Percentiles rank a stretch among this genome's conserved stretches.
phyloP scores from a whole-genome alignment of 2,888 invertebrate genomes.

The Drosophila kuntzei region DNA sequence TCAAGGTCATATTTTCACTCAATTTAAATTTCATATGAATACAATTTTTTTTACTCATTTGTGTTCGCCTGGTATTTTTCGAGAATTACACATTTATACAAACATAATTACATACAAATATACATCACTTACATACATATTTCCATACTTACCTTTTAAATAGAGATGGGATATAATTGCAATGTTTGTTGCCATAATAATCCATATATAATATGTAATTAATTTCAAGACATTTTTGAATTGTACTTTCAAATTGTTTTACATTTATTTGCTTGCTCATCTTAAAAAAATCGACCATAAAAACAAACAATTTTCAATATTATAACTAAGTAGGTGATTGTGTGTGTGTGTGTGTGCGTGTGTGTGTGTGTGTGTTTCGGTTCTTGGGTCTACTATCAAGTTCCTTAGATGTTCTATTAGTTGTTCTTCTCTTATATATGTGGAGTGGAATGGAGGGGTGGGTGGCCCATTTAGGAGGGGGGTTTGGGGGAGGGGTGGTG shows the following conservation, averaged over 20 bases:
- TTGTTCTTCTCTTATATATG: conserved; percentile 9
- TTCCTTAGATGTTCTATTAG: background rate
- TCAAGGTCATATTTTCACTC: too few relatives aligned
- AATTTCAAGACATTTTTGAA: background rate
- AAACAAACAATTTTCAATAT: conserved; percentile 56
- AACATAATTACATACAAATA: too few relatives aligned
- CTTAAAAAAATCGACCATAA: conserved; percentile 50
- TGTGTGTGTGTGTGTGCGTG: conserved; percentile 23
- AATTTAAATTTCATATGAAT: too few relatives aligned
- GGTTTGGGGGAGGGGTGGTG: conserved; percentile 1
- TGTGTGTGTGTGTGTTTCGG: conserved; percentile 12
- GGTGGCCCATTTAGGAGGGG: background rate
- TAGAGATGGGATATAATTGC: too few relatives aligned
- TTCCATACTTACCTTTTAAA: too few relatives aligned
- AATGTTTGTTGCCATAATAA: too few relatives aligned
- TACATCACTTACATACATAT: too few relatives aligned
- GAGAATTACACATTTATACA: too few relatives aligned
- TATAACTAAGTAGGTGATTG: conserved; percentile 33
- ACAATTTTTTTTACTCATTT: too few relatives aligned
- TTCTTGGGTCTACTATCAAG: conserved; percentile 2
- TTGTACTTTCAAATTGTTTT: conserved; percentile 68
- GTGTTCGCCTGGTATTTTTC: too few relatives aligned
- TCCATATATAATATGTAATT: too few relatives aligned
- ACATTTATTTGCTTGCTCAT: conserved; percentile 53
- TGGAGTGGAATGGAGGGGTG: conserved; percentile 4